Conservation (phyloP, 2,888 invertebrate genomes). For the Crocallis elinguaria region DNA sequence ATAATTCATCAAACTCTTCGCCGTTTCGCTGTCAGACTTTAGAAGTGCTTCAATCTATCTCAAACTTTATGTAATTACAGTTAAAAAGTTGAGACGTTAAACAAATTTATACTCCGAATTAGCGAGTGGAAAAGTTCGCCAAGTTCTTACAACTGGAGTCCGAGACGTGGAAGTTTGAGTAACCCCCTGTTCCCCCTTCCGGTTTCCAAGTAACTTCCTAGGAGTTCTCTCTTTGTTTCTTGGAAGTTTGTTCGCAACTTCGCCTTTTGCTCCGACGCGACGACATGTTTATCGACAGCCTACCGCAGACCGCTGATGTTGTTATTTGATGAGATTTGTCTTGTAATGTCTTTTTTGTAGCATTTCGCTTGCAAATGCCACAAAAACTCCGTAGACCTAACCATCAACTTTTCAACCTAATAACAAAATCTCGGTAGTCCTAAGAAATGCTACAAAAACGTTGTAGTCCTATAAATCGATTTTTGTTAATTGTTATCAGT, state of each 20-base stretch:
- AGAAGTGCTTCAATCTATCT: constrained; percentile 73
- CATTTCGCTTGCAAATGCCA: no score
- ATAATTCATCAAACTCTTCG: constrained; percentile 62
- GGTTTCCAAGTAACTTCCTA: constrained; percentile 67
- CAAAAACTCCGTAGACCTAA: no score
- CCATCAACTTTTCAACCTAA: neutral
- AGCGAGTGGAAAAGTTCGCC: constrained; percentile 73
- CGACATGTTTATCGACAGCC: constrained; percentile 70
- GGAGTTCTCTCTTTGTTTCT: constrained; percentile 76
- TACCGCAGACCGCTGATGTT: constrained; percentile 29
- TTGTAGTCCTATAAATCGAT: no score
- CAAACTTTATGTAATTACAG: constrained; percentile 79
- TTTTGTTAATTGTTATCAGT: no score
- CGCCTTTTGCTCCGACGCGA: constrained; percentile 58
- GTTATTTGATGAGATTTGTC: constrained; percentile 9
- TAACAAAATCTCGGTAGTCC: no score
- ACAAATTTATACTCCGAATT: constrained; percentile 84
- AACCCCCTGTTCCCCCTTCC: constrained; percentile 61
- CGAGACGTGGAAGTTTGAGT: constrained; percentile 76
- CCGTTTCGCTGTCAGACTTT: constrained; percentile 57
- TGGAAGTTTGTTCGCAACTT: constrained; percentile 65
- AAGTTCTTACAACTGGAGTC: constrained; percentile 71
- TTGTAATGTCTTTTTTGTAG: neutral
- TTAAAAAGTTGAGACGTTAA: constrained; percentile 84
- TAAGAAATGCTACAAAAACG: no score